Base-by-base conservation (phyloP, 2,888 invertebrate genomes). In the Agonopterix alstromeriana region DNA sequence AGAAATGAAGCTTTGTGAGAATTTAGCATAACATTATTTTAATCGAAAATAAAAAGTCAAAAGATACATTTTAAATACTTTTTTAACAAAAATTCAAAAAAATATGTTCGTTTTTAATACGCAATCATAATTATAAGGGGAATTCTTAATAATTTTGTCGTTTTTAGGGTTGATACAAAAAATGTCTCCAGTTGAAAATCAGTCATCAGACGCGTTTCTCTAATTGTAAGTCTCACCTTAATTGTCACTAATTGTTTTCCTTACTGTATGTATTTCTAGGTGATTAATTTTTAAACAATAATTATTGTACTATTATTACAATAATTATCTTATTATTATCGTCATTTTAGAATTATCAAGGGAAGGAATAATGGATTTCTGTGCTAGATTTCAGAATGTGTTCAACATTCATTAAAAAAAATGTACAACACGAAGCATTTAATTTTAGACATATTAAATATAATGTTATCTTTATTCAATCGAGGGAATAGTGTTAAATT, bases 351-450 rank as follows among this genome's bases (percentile, higher is more conserved):
- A 77, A 75, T 80, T 82, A 82, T 76, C 73, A 68, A 76, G 79
- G 73, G 81, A 77, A 65, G 74, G 75, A 73, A 73, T 73, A 70
- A 54, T 49, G 66, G 73, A 73, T 64, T 65, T 61, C 27, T 27
- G 27, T 67, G 60, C 61, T 53, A 62, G 61, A 63, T 63, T 59
- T 55, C 54, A 58, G 67, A 61, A 63, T 72, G 11, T 60, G 61
- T 52, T 57, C 36, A 44, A 57, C 68, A 70, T 68, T 71, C 74
- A 70, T 74, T 74, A 52, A 73, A 73, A 70, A 65, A 67, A 77
- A 83, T 88, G 87, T 87, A 87, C 88, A 88, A 88, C 80, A 82
- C 67, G 73, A 86, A 84, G 88, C 88, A 88, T 88, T 88, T 88
- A 88, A 86, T 85, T 86, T 85, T 87, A 88, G 85, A 82, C 77